Evolutionary conservation across 2,797 vertebrate species (phyloP).

Genomic region (Sebastes itinus): DNA sequence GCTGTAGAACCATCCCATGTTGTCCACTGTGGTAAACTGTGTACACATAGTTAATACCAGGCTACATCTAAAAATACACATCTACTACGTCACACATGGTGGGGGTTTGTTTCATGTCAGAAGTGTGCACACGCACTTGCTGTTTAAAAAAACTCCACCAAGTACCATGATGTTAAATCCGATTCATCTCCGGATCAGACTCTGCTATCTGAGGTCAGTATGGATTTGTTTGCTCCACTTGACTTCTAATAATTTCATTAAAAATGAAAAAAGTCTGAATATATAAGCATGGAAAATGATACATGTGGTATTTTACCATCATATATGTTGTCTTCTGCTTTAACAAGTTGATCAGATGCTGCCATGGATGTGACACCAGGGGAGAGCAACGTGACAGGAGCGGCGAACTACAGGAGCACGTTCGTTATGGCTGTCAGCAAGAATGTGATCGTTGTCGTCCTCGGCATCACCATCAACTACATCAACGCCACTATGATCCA

Average conservation of each 20-base stretch:
- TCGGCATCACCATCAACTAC: constrained; percentile 65
- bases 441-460: constrained; percentile 48
- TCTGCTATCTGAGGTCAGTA: neutral
- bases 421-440: constrained; percentile 38
- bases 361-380: constrained; percentile 49
- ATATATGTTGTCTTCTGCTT: neutral
- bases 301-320: neutral
- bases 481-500: constrained; percentile 69
- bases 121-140: neutral
- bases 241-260: neutral
- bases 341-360: neutral
- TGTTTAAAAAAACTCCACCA: neutral
- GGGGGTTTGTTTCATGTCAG: neutral
- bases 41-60: too few relatives aligned
- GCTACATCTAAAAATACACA: too few relatives aligned
- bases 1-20: too few relatives aligned
- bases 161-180: neutral
- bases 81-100: too few relatives aligned
- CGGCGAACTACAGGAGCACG: neutral
- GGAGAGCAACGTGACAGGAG: neutral
- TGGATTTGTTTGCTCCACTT: too few relatives aligned
- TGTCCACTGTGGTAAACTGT: too few relatives aligned
- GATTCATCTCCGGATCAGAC: neutral
- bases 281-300: neutral
- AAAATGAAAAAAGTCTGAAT: neutral